Evolutionary conservation across 2,797 vertebrate species (phyloP).

Genomic region (Xenentodon cancila): DNA sequence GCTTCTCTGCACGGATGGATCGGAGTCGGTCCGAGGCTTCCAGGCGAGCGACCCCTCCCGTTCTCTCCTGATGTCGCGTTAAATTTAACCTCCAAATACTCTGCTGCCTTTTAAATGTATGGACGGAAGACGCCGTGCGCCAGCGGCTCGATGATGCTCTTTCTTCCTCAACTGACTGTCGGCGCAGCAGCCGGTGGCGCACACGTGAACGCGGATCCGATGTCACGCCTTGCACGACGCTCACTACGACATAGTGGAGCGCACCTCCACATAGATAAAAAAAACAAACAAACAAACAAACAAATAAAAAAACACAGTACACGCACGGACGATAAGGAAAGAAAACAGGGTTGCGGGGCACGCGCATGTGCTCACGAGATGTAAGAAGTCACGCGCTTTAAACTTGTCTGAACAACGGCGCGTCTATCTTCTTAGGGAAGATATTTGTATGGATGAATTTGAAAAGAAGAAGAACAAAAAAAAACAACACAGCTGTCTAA

Average conservation of each 20-base stretch:
- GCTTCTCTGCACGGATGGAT: conserved; percentile 23
- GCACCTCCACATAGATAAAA: neutral
- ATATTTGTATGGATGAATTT: too few species aligned
- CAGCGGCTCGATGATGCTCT: conserved; percentile 44
- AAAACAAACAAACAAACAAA: too few species aligned
- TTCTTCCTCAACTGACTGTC: conserved; percentile 13
- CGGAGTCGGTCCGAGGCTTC: conserved; percentile 14
- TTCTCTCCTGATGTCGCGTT: conserved; percentile 7
- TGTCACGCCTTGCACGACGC: conserved; percentile 50
- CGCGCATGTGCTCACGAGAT: conserved; percentile 25
- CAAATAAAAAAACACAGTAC: neutral
- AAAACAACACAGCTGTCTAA: too few species aligned
- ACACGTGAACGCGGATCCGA: conserved; percentile 58
- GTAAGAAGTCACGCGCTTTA: conserved; percentile 52
- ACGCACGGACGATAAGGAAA: neutral
- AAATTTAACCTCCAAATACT: conserved; percentile 42
- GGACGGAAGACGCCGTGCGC: conserved; percentile 18
- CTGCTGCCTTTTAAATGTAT: conserved; percentile 10
- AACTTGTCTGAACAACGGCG: neutral
- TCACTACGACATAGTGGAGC: conserved; percentile 3
- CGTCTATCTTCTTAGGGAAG: neutral
- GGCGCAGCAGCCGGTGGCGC: conserved; percentile 45
- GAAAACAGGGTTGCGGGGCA: conserved; percentile 6
- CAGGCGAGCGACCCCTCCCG: neutral
- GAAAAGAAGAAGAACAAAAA: too few species aligned